Percentiles rank a stretch among this genome's conserved stretches.
phyloP scores from a whole-genome alignment of 2,113 vertebrate genomes.

The Eira barbara region DNA sequence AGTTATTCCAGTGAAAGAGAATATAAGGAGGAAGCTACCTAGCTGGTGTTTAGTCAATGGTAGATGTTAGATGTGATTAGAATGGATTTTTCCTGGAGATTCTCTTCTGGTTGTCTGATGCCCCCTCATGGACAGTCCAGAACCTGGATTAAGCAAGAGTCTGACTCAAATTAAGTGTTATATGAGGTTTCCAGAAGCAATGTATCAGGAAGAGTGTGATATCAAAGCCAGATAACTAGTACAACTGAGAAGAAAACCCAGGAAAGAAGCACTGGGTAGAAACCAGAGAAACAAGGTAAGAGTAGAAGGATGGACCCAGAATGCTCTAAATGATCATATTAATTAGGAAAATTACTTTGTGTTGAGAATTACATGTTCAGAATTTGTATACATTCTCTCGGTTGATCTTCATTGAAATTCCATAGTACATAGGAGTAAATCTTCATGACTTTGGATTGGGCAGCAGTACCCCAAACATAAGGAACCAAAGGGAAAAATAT shows the following conservation, averaged over 20 bases:
- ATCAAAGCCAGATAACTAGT: background rate
- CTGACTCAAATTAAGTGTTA: background rate
- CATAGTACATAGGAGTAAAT: background rate
- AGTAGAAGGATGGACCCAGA: background rate
- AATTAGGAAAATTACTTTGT: background rate
- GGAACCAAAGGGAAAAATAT: background rate
- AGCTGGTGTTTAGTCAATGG: background rate
- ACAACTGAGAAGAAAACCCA: background rate
- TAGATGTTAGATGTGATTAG: background rate
- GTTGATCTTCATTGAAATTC: background rate
- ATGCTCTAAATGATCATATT: background rate
- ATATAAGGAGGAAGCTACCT: background rate
- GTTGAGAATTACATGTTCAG: background rate
- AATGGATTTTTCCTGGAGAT: background rate
- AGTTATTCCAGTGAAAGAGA: background rate
- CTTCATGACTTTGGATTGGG: background rate
- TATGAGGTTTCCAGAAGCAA: background rate
- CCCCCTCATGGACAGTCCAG: constrained; percentile 42
- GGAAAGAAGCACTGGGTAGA: background rate
- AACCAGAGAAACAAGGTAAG: background rate
- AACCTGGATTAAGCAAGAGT: background rate
- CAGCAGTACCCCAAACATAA: background rate
- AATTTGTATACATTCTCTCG: background rate
- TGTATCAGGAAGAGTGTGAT: background rate
- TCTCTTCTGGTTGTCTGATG: constrained; percentile 35